phyloP scores from a whole-genome alignment of 2,113 vertebrate species.

The Chaetorhynchus papuensis region DNA sequence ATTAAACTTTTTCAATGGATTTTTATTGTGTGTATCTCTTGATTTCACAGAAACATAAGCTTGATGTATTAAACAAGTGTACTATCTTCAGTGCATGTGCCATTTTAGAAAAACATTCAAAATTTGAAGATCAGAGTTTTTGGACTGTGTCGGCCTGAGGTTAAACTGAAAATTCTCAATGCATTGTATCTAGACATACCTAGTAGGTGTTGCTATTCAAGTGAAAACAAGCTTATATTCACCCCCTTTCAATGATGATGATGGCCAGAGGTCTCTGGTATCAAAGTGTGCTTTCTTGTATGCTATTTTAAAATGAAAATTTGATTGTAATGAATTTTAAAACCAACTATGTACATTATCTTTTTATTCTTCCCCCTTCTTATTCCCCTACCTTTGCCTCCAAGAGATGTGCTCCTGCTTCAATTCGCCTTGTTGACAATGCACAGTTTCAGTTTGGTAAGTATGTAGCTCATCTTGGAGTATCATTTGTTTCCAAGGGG shows the following conservation, averaged over 20 bases:
- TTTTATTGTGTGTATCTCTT: neutral
- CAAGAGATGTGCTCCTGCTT: slow-evolving; percentile 96
- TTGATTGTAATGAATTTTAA: neutral
- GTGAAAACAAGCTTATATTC: neutral
- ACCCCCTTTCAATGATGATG: neutral
- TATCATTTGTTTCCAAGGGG: neutral
- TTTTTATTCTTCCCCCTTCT: neutral
- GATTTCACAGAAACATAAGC: neutral
- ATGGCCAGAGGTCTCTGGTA: neutral
- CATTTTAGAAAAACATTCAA: neutral
- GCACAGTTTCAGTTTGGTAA: slow-evolving; percentile 97
- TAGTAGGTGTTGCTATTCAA: neutral
- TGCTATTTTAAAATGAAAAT: neutral
- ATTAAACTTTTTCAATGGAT: neutral
- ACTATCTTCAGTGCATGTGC: neutral
- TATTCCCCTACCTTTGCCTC: neutral
- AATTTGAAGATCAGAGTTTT: neutral
- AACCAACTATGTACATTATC: neutral
- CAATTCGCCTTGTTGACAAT: slow-evolving; percentile 97
- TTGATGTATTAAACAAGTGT: neutral
- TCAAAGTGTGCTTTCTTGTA: neutral
- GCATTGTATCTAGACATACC: neutral
- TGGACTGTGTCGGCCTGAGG: neutral
- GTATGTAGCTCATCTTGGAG: slow-evolving; percentile 18
- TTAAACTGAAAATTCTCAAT: neutral